Evolutionary conservation across 2,888 invertebrate species (phyloP), one percentile per base, ranked within the genome.

Genomic region (Tortrix viridana): DNA sequence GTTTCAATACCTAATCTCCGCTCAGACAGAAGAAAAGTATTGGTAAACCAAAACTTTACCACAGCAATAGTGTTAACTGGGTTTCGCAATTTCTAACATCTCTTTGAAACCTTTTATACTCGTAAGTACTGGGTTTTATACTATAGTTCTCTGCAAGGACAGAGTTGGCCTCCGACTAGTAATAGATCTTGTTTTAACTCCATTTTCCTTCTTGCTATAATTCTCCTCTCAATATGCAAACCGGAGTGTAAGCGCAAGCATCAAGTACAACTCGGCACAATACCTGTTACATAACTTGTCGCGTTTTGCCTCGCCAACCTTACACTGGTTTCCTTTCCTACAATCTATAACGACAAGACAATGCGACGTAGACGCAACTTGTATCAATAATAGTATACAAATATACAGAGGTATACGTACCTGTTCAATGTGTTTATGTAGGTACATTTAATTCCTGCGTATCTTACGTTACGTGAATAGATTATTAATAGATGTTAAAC

Each of bases 291-390:
- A 55, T 61, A 55, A 56, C 44, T 44, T 56, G 55, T 56, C 44
- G 19, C n/a, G 37, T 20, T 50, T 49, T 37, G 54, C 55, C 16
- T 32, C 12, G 32, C 55, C 32, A 41, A 43, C 41, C 23, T 43
- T 26, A 55, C 43, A 14, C 9, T 44, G 43, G 46, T 37, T 50
- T 22, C 52, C 49, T 50, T 61, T 44, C 56, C 55, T 48, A 54
- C 48, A 61, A 49, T 61, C 32, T 19, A n/a, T 19, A 19, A 19
- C 48, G 54, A 50, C 55, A 55, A 61, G 60, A 61, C 60, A 61
- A 61, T 61, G 48, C 48, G 38, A 6, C 37, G 46, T 22, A 48
- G 44, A 50, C 23, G 49, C 55, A 55, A 55, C 43, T 32, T 50
- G 44, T 43, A 37, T 56, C 55, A 59, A 52, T 55, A 50, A 57